Percentiles rank a stretch among this genome's conserved stretches.
These are phyloP conservation scores for Anoplolepis gracilipes DNA, from an alignment of 1,140 invertebrate genomes.

Conservation along the genomic window DNA sequence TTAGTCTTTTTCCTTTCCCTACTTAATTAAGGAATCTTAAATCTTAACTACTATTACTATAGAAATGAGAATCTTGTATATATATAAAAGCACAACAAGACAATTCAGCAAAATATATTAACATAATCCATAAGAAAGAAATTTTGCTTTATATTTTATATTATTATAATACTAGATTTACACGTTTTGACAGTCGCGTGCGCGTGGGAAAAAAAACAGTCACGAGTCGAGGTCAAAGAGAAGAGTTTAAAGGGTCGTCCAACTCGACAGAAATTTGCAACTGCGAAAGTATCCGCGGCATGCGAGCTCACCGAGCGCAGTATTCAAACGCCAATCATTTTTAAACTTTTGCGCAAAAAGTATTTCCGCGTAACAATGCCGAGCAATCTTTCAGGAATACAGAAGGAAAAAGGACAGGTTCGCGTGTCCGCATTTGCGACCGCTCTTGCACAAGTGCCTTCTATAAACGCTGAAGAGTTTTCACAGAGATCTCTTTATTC, in stretches of 20 bases:
- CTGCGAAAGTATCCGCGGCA: slow-evolving; percentile 13
- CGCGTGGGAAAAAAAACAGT: neutral
- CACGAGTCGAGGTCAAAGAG: neutral
- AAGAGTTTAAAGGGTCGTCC: slow-evolving; percentile 6
- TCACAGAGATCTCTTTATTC: neutral
- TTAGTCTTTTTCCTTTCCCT: slow-evolving; percentile 7
- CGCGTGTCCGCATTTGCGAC: neutral
- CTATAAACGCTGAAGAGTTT: slow-evolving; percentile 1
- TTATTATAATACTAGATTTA: neutral
- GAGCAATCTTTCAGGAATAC: slow-evolving; percentile 20
- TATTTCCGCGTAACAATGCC: slow-evolving; percentile 29
- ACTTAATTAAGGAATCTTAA: slow-evolving; percentile 1
- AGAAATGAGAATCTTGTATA: slow-evolving; percentile 9
- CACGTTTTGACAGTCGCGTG: neutral
- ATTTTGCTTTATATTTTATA: no score
- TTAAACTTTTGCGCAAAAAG: slow-evolving; percentile 30
- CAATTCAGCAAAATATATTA: neutral
- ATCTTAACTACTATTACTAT: neutral
- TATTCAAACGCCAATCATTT: slow-evolving; percentile 40
- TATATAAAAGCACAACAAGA: neutral
- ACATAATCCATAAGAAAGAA: neutral
- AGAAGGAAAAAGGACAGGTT: neutral
- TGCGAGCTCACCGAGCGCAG: neutral
- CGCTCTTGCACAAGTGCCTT: neutral
- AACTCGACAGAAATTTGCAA: slow-evolving; percentile 9